Percentiles rank a stretch among this genome's conserved stretches.
Conservation (phyloP, 1,140 invertebrate genomes). For the Bicyclus anynana region DNA sequence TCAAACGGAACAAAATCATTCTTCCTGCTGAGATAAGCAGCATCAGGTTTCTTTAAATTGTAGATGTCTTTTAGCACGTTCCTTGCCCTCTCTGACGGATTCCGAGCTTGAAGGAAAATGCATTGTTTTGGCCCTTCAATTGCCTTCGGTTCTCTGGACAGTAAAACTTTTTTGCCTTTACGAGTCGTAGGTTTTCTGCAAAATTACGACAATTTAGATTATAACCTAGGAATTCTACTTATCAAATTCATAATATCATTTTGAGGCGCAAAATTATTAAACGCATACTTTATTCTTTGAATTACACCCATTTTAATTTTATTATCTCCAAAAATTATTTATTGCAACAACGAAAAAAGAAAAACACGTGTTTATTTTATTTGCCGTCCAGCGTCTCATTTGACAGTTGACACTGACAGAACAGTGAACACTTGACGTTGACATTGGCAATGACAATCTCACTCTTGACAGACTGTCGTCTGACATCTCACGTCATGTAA, state of each 20-base stretch:
- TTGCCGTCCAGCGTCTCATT: not conserved
- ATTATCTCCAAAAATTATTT: not conserved
- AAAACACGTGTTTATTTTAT: not conserved
- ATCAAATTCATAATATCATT: not conserved
- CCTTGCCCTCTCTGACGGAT: constrained; percentile 86
- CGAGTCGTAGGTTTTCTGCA: constrained; percentile 92
- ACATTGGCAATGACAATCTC: too few species aligned
- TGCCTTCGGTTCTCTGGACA: constrained; percentile 90
- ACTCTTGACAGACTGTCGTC: too few species aligned
- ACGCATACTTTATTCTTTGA: constrained; percentile 67
- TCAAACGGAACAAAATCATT: constrained; percentile 94
- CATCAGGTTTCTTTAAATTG: constrained; percentile 91
- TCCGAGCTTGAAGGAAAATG: constrained; percentile 91
- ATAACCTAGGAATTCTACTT: too few species aligned
- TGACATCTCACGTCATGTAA: too few species aligned
- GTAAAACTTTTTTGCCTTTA: constrained; percentile 90
- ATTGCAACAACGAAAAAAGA: too few species aligned
- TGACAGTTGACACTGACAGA: too few species aligned
- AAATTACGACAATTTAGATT: constrained; percentile 15
- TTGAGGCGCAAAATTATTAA: not conserved
- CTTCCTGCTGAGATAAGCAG: constrained; percentile 86
- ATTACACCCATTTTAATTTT: constrained; percentile 58
- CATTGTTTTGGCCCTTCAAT: constrained; percentile 92
- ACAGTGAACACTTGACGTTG: too few species aligned
- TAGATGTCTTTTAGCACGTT: constrained; percentile 93